Base-by-base conservation (phyloP, 2,797 vertebrate genomes). In the Parambassis ranga region DNA sequence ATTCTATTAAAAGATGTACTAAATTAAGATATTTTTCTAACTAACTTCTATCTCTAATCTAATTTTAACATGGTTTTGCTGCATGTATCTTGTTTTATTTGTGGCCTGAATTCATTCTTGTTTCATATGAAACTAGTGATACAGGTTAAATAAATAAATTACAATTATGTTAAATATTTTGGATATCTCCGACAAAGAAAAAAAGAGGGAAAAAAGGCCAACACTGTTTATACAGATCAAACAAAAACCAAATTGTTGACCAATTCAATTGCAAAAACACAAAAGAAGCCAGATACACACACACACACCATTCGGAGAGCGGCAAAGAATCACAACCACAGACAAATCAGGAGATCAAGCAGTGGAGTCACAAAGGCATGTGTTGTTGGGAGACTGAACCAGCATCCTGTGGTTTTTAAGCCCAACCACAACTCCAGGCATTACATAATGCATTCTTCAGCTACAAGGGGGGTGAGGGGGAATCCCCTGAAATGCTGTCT, bases 401-500 rank as follows among this genome's bases (percentile, higher is more conserved):
- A 35, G 61, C 65, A 79, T 80, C 44, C 66, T 83, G 66, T 73
- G 75, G 80, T 82, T 65, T 57, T 14, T 68, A 60, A 63, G 24
- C 61, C 55, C 24, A 81, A 75, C 76, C 77, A 28, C 75, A 78
- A 57, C 33, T 79, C 18, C 30, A 61, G 26, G 37, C 33, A 60
- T 83, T 78, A 76, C 78, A 83, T 79, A 85, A 86, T 65, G 53
- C 42, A 41, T 71, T 41, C 16, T 47, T 62, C 52, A 42, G 49
- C 52, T 71, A 66, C 27, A 27, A 38, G 20, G 38, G 77, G 85
- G 78, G 74, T 75, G 79, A 26, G 69, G 83, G 85, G 78, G 81
- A 76, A 81, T 80, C 82, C 82, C 81, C 66, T 63, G 41, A 81
- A 81, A 32, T 53, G 75, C 76, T 71, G 69, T 43, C 48, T 84